Base-by-base conservation (phyloP, 2,113 vertebrate genomes). In the Hippopotamus amphibius region DNA sequence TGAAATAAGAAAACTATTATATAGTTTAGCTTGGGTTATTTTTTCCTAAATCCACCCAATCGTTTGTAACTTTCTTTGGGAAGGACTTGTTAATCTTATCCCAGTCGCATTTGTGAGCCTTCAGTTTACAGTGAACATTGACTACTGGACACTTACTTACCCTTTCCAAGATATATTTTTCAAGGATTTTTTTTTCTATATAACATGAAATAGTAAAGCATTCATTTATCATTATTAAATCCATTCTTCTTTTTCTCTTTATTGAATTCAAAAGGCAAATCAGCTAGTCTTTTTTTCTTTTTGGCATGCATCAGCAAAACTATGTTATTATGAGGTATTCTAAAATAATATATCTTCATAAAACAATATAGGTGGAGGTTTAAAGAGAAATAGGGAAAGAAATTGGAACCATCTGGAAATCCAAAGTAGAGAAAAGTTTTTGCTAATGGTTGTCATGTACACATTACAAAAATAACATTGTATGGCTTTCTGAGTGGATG, bases 331-430 rank as follows among this genome's bases (percentile, higher is more conserved):
- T 98, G 98, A 99, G 98, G 97, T 98, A 98, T 99, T 98, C 98
- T 98, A 98, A 98, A 99, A 98, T 99, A 98, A 99, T 98, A 98
- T 98, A 98, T 98, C 98, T 99, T 98, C 98, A 98, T 99, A 98
- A 98, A 98, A 98, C 98, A 98, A 98, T 98, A 98, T 98, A 99
- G 98, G 98, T 98, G 97, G 97, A 98, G 97, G 98, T 98, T 98
- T 98, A 98, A 98, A 98, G 97, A 98, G 98, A 98, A 99, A 98
- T 94, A 93, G 98, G 97, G 97, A 98, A 98, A 98, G 98, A 99
- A 99, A 99, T 98, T 98, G 97, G 96, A 98, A 99, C 98, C 98
- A 99, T 98, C 98, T 99, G 98, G 98, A 98, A 98, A 98, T 97
- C 96, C 95, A 98, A 98, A 98, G 97, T 97, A 97, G 94, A 98